These are phyloP conservation scores for Meriones unguiculatus DNA, from an alignment of 2,113 vertebrate genomes.

Conservation along the genomic window DNA sequence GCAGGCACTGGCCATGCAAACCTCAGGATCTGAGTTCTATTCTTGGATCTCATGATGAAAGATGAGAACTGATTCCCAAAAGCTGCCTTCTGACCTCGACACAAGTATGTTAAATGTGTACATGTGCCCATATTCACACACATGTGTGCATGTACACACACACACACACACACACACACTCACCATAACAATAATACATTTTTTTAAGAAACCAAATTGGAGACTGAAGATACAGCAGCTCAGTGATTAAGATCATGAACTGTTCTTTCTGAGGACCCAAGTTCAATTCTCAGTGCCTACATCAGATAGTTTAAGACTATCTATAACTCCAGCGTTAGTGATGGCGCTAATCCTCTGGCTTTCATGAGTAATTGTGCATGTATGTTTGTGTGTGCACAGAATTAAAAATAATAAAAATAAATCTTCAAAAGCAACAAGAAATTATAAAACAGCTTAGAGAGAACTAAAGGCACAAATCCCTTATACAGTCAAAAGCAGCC, in stretches of 20 bases:
- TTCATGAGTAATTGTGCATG: not conserved
- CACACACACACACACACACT: not conserved
- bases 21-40: not conserved
- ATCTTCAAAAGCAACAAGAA: not conserved
- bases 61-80: not conserved
- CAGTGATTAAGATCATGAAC: not conserved
- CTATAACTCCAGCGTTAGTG: not conserved
- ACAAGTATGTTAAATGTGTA: not conserved
- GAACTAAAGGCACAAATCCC: not conserved
- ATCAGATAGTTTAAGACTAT: not conserved
- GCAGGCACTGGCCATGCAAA: not conserved
- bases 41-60: not conserved
- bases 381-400: not conserved
- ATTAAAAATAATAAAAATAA: not conserved
- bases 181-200: not conserved
- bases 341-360: not conserved
- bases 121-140: not conserved
- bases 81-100: not conserved
- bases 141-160: not conserved
- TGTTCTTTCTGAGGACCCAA: not conserved
- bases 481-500: not conserved
- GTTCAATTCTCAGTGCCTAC: not conserved
- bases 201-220: not conserved
- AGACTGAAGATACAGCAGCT: not conserved
- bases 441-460: slow-evolving; percentile 25